These are phyloP conservation scores for Papilio polytes DNA, from an alignment of 1,140 invertebrate species.

Conservation along the genomic window DNA sequence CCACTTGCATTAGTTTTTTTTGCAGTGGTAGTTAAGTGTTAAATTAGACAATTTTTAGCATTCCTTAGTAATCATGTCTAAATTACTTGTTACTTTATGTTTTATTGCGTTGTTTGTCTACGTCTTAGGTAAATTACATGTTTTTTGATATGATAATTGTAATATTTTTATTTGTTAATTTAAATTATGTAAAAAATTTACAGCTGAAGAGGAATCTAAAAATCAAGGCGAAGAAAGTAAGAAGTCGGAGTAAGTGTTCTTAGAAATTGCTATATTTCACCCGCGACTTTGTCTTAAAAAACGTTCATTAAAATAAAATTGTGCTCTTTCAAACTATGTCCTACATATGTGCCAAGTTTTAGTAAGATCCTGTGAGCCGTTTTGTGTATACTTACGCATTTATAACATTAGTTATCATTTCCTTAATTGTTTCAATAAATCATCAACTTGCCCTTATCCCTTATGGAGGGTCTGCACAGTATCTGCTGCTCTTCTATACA, in stretches of 20 bases:
- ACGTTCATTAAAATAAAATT: too few species aligned
- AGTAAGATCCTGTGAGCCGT: too few species aligned
- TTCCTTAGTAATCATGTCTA: background rate
- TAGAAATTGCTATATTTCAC: background rate
- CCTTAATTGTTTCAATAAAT: background rate
- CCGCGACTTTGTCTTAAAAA: too few species aligned
- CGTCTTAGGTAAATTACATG: background rate
- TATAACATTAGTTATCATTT: too few species aligned
- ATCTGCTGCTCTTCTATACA: too few species aligned
- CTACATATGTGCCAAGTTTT: too few species aligned
- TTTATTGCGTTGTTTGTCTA: background rate
- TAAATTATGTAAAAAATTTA: background rate
- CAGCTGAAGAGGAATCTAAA: slow-evolving; percentile 6
- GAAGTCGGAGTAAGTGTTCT: background rate
- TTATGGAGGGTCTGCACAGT: too few species aligned
- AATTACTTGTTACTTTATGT: background rate
- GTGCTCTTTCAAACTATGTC: too few species aligned
- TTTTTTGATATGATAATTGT: background rate
- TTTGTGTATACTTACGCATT: too few species aligned
- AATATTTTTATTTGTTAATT: background rate
- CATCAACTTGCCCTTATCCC: too few species aligned
- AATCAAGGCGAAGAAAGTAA: background rate
- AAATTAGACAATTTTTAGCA: background rate
- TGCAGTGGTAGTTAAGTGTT: background rate
- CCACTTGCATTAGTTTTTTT: background rate